Evolutionary conservation across 2,888 invertebrate genomes (phyloP), one percentile per base, ranked within the genome.

Genomic region (Periphyllus acericola): DNA sequence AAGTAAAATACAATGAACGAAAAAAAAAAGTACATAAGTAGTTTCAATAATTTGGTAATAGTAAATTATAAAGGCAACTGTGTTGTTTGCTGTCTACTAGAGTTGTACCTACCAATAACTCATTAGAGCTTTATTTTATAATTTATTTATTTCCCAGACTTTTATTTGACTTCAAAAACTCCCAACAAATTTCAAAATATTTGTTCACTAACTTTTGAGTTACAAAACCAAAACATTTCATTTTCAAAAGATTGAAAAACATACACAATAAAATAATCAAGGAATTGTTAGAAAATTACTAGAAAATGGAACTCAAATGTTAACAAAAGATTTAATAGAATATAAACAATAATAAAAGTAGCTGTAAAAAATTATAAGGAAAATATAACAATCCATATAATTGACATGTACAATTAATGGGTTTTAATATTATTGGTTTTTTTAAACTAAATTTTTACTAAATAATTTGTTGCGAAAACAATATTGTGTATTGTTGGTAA

Each of bases 1-100:
- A 72, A 83, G 55, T 72, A 83, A 83, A 83, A 74, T 29, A 55
- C n/a, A 34, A 83, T 46, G 14, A 66, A 66, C 40, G 9, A 46
- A 78, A 52, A 85, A 4, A 83, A 46, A 46, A 46, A n/a, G 19
- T 25, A 34, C 29, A 14, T 52, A 68, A 83, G 40, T 75, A 74
- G 60, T 32, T 60, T 40, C 21, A 74, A 60, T 29, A 5, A 36
- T 36, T 75, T 75, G 75, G 71, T 46, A 68, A 82, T 80, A 34
- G 34, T 72, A 74, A 75, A 75, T 75, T 66, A 14, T 40, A 66
- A 55, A 66, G 34, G 19, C 14, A 66, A 29, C 29, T 60, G 11
- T 40, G 25, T 75, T 25, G 6, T 66, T 66, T 75, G 21, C 4
- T 66, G 21, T 32, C 46, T 52, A n/a, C 17, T 14, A 4, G 21